Base-by-base conservation (phyloP, 2,888 invertebrate species). In the Drosophila pegasa region DNA sequence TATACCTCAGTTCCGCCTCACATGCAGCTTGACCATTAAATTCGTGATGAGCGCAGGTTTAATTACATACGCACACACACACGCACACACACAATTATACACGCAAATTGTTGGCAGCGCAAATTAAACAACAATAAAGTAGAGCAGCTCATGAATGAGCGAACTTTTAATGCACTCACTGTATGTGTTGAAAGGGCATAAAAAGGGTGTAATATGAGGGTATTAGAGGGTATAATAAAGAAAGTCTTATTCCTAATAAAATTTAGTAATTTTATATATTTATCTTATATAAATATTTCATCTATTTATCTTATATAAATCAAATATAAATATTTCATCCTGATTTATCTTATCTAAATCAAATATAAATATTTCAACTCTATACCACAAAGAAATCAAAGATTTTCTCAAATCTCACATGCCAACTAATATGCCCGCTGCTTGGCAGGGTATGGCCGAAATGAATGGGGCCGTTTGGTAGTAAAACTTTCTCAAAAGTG, bases 1-100 rank as follows among this genome's bases (percentile, higher is more conserved):
- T 22, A 35, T 35, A 16, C 18, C 45, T 25, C 38, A 22, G 18
- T 22, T 22, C 3, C 35, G 10, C 7, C 12, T 25, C 62, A 52
- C 40, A 29, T 29, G 18, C 56, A 4, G 33, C 58, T 87, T 84
- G 78, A 69, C 67, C 82, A 68, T 85, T 79, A 83, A 83, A 81
- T 66, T 73, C 66, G 62, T 68, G 69, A 78, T 82, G 66, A 64
- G 69, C 52, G 45, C 51, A 57, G 64, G 77, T 79, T 74, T 83
- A 87, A 87, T 83, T 85, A 72, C 72, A 71, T 67, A 74, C 77
- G 72, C 43, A 57, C 68, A 65, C 63, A 57, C 40, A 74, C 40
- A 47, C 71, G 56, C 66, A 58, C 45, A 27, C 52, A 3, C 38
- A 37, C 51, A 45, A 29, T 48, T 50, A 50, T 35, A 29, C 10